These are phyloP conservation scores for Aelia acuminata DNA, from an alignment of 2,888 invertebrate genomes.

Conservation along the genomic window DNA sequence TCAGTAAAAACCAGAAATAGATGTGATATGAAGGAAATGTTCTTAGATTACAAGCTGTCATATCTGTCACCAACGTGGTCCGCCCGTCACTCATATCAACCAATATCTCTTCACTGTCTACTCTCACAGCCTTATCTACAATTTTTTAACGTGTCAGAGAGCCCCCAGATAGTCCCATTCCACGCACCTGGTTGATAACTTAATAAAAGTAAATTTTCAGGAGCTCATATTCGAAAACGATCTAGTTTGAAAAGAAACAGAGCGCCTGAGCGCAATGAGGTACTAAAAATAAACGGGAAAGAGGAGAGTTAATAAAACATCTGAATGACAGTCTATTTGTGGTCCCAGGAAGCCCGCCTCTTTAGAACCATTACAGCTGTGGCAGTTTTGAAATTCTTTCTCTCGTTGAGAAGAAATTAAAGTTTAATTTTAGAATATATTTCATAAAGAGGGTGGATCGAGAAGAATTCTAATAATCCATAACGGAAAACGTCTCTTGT, in stretches of 20 bases:
- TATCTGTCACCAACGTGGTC: constrained; percentile 36
- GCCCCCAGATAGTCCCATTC: not conserved
- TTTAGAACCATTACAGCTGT: not conserved
- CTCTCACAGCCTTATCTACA: not conserved
- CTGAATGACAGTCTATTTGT: constrained; percentile 41
- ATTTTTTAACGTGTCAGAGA: not conserved
- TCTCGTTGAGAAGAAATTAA: not conserved
- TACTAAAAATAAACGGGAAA: constrained; percentile 7
- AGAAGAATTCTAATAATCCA: not conserved
- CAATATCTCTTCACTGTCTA: not conserved
- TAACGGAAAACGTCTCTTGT: not conserved
- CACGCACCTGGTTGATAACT: not conserved
- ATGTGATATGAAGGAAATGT: not conserved
- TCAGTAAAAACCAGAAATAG: not conserved
- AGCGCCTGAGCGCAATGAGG: constrained; percentile 9
- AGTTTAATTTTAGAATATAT: constrained; percentile 29
- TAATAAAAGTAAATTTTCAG: not conserved
- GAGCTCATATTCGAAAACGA: not conserved
- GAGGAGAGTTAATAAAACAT: constrained; percentile 1
- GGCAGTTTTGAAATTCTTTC: constrained; percentile 45
- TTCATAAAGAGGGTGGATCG: not conserved
- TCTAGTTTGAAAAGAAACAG: not conserved
- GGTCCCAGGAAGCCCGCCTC: constrained; percentile 28
- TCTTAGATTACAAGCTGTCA: constrained; percentile 21
- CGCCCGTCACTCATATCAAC: not conserved